Evolutionary conservation across 2,113 vertebrate species (phyloP), one percentile per base, ranked within the genome.

Genomic region (Pachypanchax playfairii): DNA sequence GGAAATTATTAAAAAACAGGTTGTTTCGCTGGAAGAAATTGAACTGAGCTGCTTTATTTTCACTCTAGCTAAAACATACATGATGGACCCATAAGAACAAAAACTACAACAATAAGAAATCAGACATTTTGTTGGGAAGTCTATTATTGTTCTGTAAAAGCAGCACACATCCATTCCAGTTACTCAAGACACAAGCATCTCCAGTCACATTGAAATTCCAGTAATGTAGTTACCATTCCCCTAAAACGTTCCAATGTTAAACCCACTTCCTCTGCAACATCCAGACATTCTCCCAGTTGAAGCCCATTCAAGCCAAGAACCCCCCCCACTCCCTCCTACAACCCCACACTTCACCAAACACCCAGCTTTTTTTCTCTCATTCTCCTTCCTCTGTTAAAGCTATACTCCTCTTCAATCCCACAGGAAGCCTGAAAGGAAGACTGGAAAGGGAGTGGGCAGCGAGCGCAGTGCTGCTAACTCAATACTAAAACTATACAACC

Each of bases 341-440:
- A 47, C 42, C 51, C 42, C 41, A 46, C 48, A 38, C 18, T 28
- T 33, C 35, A 25, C 33, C 26, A 18, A 49, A 51, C 25, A 63
- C 46, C 47, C 21, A 24, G 17, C 35, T 11, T 26, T 29, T 51
- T 56, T 50, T 29, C 35, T 26, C 50, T 55, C 52, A 39, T 75
- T 57, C 76, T 74, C 70, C 59, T 72, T 81, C 26, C 85, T 60
- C 86, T 86, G 82, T 83, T 87, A 88, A 89, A 87, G 29, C 74
- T 61, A 82, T 86, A 70, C 86, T 87, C 75, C 82, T 88, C 84
- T 85, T 85, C 77, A 82, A 70, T 88, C 89, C 89, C 89, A 90
- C 89, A 90, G 89, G 87, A 90, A 89, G 86, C 67, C 8, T 2
- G 22, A 83, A 74, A 87, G 85, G 89, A 89, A 90, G 85, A 48